Base-by-base conservation (phyloP, 1,140 invertebrate genomes). In the Caerostris extrusa region DNA sequence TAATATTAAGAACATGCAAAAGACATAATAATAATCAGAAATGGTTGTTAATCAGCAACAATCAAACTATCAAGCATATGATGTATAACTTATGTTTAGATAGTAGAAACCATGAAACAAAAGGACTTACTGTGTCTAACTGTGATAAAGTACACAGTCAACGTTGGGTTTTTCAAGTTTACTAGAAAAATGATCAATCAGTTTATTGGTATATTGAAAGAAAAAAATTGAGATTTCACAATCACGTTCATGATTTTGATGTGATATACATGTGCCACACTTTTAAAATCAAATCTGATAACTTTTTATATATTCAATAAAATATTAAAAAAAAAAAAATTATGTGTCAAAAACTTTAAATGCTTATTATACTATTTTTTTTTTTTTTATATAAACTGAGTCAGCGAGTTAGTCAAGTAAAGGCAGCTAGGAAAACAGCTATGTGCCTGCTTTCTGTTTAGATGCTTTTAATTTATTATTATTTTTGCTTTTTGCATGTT, bases 61-160 rank as follows among this genome's bases (percentile, higher is more conserved):
- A 97, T 7, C 97, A 97, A 1, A 96, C 98, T 64, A 96, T 99
- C 88, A 97, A 97, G 57, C 98, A 98, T 95, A 97, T 97, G 7
- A 97, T 97, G 91, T 97, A 97, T 17, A 97, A 98, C 58, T 97
- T 98, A 6, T 99, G 98, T 95, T 96, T 99, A 58, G 98, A 99
- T 96, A 97, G 98, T 67, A 95, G 96, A 93, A 96, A 97, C 95
- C 97, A 97, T 91, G 96, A 97, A 89, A 96, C 96, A 19, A 96
- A 96, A 92, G 98, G 97, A 3, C 96, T 98, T 10, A 97, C 97
- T 71, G 97, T 97, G 0, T 97, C 97, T 95, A 96, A 97, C 94
- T 98, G 98, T 96, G 97, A 97, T 8, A 96, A 96, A 34, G 96
- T 97, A 34, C 96, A 96, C 58, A 97, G 97, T 92, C 98, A 98